Base-by-base conservation (phyloP, 2,888 invertebrate species). In the Synanthedon myopaeformis region DNA sequence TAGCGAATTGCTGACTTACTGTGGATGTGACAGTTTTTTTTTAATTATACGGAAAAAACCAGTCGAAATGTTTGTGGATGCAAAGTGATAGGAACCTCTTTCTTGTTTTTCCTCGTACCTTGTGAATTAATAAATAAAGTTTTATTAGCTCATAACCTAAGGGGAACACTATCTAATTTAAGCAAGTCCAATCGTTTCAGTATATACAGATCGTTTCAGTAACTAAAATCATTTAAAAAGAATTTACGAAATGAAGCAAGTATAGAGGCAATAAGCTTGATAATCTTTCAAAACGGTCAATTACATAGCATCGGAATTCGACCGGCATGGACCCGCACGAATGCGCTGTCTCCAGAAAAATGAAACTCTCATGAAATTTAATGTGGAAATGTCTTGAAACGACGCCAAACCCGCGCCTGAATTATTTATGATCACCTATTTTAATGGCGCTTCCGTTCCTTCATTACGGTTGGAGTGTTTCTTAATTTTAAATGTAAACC, bases 301-400 rank as follows among this genome's bases (percentile, higher is more conserved):
- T 76, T 72, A 68, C 61, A 42, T 45, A 41, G 45, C 19, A 54
- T 54, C 42, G 54, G 51, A 53, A 52, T 51, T 49, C 42, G 19
- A 51, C 52, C 48, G 48, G 51, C 53, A 23, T 41, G 49, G 57
- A 55, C 57, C 55, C 61, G 60, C 69, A 70, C 70, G 73, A 71
- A 73, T 70, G 61, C 66, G 69, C 67, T 64, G 63, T 64, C 64
- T 68, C 70, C 74, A 78, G 82, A 86, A 85, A 87, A 85, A 83
- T 84, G 79, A 80, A 79, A 74, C 72, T 77, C 84, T 86, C 85
- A 84, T 86, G 85, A 86, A 87, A 86, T 83, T 86, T 85, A 82
- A 86, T 84, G 86, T 84, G 76, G 76, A 84, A 83, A 83, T 82
- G 78, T 82, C 83, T 85, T 87, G 86, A 86, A 86, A 81, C 83